Percentiles rank a stretch among this genome's conserved stretches.
Conservation (phyloP, 2,113 vertebrate species). For the Arizona elegans region DNA sequence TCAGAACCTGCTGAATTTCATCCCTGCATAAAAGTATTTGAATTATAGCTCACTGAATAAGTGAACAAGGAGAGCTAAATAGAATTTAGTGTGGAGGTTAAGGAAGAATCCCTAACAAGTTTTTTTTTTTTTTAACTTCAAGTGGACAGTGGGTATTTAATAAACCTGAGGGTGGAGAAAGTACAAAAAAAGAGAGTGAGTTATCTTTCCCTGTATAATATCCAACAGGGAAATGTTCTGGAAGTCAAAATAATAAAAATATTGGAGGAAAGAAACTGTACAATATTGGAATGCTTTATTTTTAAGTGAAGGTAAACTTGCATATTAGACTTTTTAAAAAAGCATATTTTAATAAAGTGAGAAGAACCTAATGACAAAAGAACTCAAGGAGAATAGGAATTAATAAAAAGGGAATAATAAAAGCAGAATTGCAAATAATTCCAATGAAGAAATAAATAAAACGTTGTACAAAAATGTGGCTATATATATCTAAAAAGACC, state of each 20-base stretch:
- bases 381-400: background rate
- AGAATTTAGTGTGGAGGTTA: background rate
- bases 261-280: background rate
- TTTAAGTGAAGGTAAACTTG: background rate
- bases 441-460: background rate
- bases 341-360: background rate
- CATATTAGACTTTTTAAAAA: background rate
- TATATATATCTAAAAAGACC: background rate
- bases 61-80: background rate
- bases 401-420: background rate
- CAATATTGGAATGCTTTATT: background rate
- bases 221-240: background rate
- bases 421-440: background rate
- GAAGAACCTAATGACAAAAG: background rate
- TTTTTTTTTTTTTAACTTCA: background rate
- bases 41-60: background rate
- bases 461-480: background rate
- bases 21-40: too few relatives aligned
- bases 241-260: background rate
- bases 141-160: background rate
- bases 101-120: background rate
- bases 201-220: background rate
- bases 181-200: background rate
- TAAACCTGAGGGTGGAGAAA: background rate
- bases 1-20: too few relatives aligned